Evolutionary conservation across 2,888 invertebrate genomes (phyloP).

Genomic region (Biston stratarius): DNA sequence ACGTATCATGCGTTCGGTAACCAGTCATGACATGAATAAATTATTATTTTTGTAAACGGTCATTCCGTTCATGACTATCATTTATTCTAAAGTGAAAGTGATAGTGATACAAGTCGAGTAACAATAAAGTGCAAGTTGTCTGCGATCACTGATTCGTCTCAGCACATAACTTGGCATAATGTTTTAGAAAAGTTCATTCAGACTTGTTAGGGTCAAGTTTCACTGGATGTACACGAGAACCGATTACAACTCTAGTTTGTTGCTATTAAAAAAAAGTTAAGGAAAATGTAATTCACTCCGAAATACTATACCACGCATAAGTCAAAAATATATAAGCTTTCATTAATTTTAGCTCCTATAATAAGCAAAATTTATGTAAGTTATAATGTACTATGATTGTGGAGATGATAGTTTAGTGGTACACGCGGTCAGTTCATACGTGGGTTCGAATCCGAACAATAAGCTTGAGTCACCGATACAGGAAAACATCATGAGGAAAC

Average conservation of each 20-base stretch:
- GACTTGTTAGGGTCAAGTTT: constrained; percentile 15
- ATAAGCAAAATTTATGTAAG: too few relatives aligned
- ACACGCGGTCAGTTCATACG: too few relatives aligned
- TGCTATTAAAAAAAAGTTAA: background rate
- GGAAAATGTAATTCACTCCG: too few relatives aligned
- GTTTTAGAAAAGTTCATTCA: constrained; percentile 33
- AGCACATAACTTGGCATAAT: constrained; percentile 33
- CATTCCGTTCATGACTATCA: constrained; percentile 37
- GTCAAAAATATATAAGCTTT: too few relatives aligned
- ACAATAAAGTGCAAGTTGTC: constrained; percentile 45
- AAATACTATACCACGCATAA: too few relatives aligned
- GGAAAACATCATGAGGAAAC: too few relatives aligned
- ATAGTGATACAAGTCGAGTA: constrained; percentile 31
- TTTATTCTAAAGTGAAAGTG: constrained; percentile 54
- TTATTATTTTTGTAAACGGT: constrained; percentile 44
- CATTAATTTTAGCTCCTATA: too few relatives aligned
- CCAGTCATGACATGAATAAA: constrained; percentile 39
- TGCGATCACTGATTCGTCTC: constrained; percentile 39
- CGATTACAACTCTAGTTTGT: background rate
- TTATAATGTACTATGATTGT: too few relatives aligned
- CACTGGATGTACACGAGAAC: constrained; percentile 1
- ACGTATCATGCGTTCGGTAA: constrained; percentile 13
- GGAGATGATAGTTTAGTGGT: too few relatives aligned
- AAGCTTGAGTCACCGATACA: too few relatives aligned
- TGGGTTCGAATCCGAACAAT: too few relatives aligned